phyloP scores from a whole-genome alignment of 2,113 vertebrate genomes.

The Gallinago paraguaiae region DNA sequence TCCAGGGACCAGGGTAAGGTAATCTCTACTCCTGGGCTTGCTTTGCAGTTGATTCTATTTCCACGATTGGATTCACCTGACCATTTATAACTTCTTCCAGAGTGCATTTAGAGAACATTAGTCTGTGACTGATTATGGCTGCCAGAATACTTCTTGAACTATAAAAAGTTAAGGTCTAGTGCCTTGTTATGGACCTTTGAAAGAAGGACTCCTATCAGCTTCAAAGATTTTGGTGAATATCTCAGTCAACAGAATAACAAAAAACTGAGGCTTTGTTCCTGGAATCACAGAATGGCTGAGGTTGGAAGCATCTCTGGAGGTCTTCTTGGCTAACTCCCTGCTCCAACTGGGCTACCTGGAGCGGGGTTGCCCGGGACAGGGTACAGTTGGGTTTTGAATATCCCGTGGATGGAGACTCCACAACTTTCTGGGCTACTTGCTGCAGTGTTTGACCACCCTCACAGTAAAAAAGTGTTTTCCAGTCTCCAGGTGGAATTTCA shows the following conservation, averaged over 20 bases:
- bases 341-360: neutral
- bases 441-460: neutral
- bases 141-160: accelerated
- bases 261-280: neutral
- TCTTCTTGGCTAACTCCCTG: neutral
- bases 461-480: neutral
- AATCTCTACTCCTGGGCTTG: neutral
- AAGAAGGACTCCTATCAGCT: neutral
- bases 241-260: neutral
- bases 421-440: neutral
- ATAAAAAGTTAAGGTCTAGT: neutral
- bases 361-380: neutral
- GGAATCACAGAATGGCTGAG: too few species aligned
- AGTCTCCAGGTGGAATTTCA: neutral
- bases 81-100: neutral
- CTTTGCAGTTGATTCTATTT: neutral
- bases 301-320: neutral
- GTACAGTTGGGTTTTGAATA: neutral
- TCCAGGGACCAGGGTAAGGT: neutral
- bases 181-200: neutral
- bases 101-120: neutral
- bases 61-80: neutral
- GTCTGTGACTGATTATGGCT: neutral
- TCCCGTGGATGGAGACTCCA: too few species aligned
- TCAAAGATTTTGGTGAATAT: neutral